Evolutionary conservation across 1,140 invertebrate species (phyloP), one percentile per base, ranked within the genome.

Genomic region (Megalonaias nervosa): DNA sequence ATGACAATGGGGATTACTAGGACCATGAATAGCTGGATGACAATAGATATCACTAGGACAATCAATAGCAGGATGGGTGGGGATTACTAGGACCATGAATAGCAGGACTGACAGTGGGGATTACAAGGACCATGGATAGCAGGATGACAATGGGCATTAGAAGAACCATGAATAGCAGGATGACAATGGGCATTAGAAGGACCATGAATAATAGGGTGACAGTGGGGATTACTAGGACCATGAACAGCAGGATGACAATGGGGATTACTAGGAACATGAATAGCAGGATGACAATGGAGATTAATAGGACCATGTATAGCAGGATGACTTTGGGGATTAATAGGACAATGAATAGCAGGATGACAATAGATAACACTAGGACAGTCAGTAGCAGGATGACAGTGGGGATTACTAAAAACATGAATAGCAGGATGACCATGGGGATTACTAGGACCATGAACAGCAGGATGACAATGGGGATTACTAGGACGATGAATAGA

Each of bases 1-100:
- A 74, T 71, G 72, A 59, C 1, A 56, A 71, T 71, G 69, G 55
- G 13, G 69, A 71, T 71, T 31, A 59, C n/a, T 31, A 71, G 55
- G 55, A 61, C 58, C 31, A 71, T 71, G 69, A 71, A 58, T 31
- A 71, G 55, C 31, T 60, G 13, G 9, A 71, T 71, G 69, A 71
- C 58, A 56, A 71, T 71, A 31, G 58, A 1, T 11, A 71, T 61
- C 1, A 66, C 3, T 13, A 74, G 19, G 48, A 75, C 58, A 21
- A 75, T 56, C 1, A 4, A 26, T 14, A 26, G 61, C 12, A 26
- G 61, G 26, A 26, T 26, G 26, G 2, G 2, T 13, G 61, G 61
- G 12, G 61, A 16, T 12, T n/a, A 64, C 9, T 12, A 64, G 11
- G 13, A 16, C 9, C n/a, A 64, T 12, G 61, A 64, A 11, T n/a